Evolutionary conservation across 1,140 invertebrate genomes (phyloP).

Genomic region (Amphibalanus amphitrite): DNA sequence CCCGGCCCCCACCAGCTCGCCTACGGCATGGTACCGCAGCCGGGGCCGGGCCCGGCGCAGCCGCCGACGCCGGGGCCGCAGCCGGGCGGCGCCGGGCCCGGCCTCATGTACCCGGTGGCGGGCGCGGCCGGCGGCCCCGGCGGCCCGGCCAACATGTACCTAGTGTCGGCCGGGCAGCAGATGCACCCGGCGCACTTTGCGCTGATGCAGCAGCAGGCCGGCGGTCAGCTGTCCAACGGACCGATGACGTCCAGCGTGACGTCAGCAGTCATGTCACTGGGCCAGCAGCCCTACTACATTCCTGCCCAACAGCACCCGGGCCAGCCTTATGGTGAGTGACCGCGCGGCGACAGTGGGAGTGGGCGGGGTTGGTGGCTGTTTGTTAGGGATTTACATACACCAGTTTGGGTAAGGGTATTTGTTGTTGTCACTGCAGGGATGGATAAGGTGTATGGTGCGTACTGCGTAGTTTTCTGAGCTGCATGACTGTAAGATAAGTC

Average conservation of each 20-base stretch:
- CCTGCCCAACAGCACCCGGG: not conserved
- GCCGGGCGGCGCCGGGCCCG: too few relatives aligned
- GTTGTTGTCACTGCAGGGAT: too few relatives aligned
- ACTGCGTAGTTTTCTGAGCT: too few relatives aligned
- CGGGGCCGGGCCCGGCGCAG: not conserved
- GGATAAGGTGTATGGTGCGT: too few relatives aligned
- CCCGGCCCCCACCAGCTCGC: not conserved
- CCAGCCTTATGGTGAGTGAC: not conserved
- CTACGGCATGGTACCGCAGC: not conserved
- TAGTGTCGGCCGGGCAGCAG: not conserved
- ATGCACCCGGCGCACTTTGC: not conserved
- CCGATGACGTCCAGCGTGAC: not conserved
- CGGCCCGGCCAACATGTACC: not conserved
- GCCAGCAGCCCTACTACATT: not conserved
- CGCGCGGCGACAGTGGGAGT: too few relatives aligned
- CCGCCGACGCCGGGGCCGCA: not conserved
- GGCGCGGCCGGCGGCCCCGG: too few relatives aligned
- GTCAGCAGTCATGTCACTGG: not conserved
- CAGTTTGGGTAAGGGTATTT: too few relatives aligned
- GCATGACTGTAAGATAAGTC: too few relatives aligned
- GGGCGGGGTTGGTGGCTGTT: too few relatives aligned
- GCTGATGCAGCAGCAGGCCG: slow-evolving; percentile 3
- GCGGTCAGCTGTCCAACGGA: not conserved
- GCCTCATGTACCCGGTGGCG: not conserved
- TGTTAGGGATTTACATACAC: too few relatives aligned